Evolutionary conservation across 2,113 vertebrate genomes (phyloP), one percentile per base, ranked within the genome.

Genomic region (Ictalurus furcatus): DNA sequence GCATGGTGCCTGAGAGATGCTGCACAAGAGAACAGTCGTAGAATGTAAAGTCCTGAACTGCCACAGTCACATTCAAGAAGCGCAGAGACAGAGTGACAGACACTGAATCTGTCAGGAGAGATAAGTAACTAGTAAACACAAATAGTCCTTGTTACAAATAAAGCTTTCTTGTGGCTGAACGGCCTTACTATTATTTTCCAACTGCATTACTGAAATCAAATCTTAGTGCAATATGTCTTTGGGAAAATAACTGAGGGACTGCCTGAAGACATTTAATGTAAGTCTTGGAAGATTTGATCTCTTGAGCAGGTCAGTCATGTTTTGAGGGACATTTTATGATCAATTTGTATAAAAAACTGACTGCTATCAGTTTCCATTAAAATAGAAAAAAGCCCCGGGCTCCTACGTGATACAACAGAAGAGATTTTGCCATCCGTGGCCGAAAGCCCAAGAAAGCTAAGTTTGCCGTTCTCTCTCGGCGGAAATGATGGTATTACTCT

Each of bases 21-120:
- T 98, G 96, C 87, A 98, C 96, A 2, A 97, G 94, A 89, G 93
- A 93, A 90, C 98, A 99, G 95, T 98, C 97, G 78, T 97, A 99
- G 94, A 99, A 97, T 92, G 96, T 97, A 93, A 99, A 97, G 28
- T 96, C 93, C 0, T 95, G 94, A 69, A 94, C 95, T 23, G 96
- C 95, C 30, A 99, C 97, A 5, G 96, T 95, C 88, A 98, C 96
- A 0, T 96, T 92, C n/a, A 95, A 94, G 90, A 98, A 98, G 84
- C 96, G 96, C 90, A 99, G 96, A 44, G 97, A 96, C 74, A 99
- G 94, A 16, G 93, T 95, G 93, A 98, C 95, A 25, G 96, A 96
- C 89, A 98, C 92, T 19, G 97, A 97, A 91, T 99, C 98, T 99
- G 96, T 91, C 17, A 58, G 19, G 73, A 82, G 40, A 88, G 37